Conservation (phyloP, 2,888 invertebrate species). For the Pelosia muscerda region DNA sequence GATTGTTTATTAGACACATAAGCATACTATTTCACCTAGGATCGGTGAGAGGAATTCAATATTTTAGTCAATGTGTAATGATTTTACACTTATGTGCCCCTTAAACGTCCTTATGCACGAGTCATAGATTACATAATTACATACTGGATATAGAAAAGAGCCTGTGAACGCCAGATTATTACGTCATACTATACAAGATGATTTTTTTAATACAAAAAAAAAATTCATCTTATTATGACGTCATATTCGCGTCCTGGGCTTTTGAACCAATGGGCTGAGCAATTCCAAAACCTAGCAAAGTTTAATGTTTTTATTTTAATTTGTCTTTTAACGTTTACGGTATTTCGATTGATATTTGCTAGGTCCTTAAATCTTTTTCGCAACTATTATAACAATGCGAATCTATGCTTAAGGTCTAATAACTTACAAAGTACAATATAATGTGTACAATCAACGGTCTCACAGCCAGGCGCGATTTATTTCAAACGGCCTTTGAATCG, state of each 20-base stretch:
- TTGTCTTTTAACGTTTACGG: not conserved
- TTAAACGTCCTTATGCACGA: constrained; percentile 18
- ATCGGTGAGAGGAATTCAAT: not conserved
- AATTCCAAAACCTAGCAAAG: not conserved
- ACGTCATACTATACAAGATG: not conserved
- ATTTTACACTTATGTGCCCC: constrained; percentile 6
- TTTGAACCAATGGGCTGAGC: not conserved
- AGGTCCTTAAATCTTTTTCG: not conserved
- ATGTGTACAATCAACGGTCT: not conserved
- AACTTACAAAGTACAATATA: no score
- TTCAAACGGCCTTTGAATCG: not conserved
- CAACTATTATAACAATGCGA: not conserved
- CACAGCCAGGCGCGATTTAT: not conserved
- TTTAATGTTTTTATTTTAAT: not conserved
- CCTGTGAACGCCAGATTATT: not conserved
- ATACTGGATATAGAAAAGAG: constrained; percentile 4
- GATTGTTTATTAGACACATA: constrained; percentile 38
- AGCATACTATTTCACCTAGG: constrained; percentile 21
- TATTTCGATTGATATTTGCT: not conserved
- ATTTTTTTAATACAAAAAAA: not conserved
- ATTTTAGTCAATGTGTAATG: constrained; percentile 8
- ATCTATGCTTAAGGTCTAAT: no score
- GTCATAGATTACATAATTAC: constrained; percentile 29
- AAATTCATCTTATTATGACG: not conserved
- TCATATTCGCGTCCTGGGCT: not conserved